Base-by-base conservation (phyloP, 2,113 vertebrate genomes). In the Cichladusa arquata region DNA sequence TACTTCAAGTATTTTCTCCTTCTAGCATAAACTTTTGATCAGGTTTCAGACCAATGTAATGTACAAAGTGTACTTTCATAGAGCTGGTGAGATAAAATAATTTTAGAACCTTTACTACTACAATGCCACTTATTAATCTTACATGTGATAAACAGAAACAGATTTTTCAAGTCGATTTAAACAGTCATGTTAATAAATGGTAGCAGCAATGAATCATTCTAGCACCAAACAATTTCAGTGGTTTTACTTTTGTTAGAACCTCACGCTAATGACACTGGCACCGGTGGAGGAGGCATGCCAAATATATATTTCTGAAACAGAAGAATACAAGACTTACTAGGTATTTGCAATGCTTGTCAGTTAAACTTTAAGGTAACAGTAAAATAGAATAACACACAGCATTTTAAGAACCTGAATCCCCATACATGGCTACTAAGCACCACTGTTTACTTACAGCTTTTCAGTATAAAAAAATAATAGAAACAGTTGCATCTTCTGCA, bases 311-410 rank as follows among this genome's bases (percentile, higher is more conserved):
- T 93, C 93, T 96, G 85, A 94, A 95, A 92, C 12, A 90, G 70
- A 95, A 91, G 69, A 90, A 93, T 76, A 85, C 31, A 95, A 45
- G 77, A 81, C 86, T 93, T 87, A 93, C 77, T 76, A 38, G 8
- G 33, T 54, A 42, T 79, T 61, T 72, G 66, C 78, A 91, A 62
- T 31, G 24, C n/a, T 67, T 82, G 31, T 61, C 45, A 83, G 20
- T 81, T 78, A 61, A 92, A 60, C 9, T 67, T 94, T 40, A 77
- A 62, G 22, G 28, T 17, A 88, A 95, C 18, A 85, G 42, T 47
- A 71, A 87, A 90, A 92, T 3, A 78, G 10, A 91, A 34, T 84
- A 80, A 38, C 20, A 89, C 2, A 38, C 0, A 62, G 33, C 38
- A 91, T 57, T 84, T 93, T 61, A 87, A 88, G 62, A 94, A 66